These are phyloP conservation scores for Melipona quadrifasciata DNA, from an alignment of 1,140 invertebrate genomes.

Conservation along the genomic window DNA sequence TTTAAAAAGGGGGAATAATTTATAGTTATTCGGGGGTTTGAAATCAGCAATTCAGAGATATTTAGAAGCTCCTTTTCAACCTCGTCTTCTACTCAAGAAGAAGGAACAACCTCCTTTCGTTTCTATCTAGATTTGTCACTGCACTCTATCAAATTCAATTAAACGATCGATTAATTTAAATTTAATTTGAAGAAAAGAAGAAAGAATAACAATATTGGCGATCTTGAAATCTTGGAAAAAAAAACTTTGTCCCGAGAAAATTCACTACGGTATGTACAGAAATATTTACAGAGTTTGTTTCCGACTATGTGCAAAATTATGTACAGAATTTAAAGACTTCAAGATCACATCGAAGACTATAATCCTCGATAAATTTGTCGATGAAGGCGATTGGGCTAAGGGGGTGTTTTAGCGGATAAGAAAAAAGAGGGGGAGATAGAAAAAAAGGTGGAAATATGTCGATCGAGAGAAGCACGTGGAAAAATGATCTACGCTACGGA, in stretches of 20 bases:
- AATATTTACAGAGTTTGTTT: not conserved
- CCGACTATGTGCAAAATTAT: not conserved
- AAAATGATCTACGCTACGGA: constrained; percentile 27
- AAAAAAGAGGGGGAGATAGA: not conserved
- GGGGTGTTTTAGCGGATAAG: constrained; percentile 14
- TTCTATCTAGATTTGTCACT: not conserved
- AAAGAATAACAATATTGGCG: not conserved
- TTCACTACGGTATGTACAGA: not conserved
- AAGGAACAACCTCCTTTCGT: not conserved
- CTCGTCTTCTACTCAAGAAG: not conserved
- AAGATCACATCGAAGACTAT: not conserved
- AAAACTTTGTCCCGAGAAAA: too few relatives aligned
- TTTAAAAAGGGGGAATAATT: too few relatives aligned
- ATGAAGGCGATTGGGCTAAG: constrained; percentile 29
- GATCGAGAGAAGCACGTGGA: constrained; percentile 21
- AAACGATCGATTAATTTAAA: not conserved
- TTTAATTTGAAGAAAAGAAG: not conserved
- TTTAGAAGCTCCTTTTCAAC: not conserved
- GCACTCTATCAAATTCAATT: not conserved
- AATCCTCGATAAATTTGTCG: too few relatives aligned
- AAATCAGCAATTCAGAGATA: too few relatives aligned
- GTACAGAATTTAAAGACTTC: not conserved
- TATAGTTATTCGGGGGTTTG: too few relatives aligned
- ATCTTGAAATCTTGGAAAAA: not conserved
- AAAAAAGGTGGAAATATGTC: constrained; percentile 1